Evolutionary conservation across 2,888 invertebrate genomes (phyloP), one percentile per base, ranked within the genome.

Genomic region (Ptychoptera contaminata): DNA sequence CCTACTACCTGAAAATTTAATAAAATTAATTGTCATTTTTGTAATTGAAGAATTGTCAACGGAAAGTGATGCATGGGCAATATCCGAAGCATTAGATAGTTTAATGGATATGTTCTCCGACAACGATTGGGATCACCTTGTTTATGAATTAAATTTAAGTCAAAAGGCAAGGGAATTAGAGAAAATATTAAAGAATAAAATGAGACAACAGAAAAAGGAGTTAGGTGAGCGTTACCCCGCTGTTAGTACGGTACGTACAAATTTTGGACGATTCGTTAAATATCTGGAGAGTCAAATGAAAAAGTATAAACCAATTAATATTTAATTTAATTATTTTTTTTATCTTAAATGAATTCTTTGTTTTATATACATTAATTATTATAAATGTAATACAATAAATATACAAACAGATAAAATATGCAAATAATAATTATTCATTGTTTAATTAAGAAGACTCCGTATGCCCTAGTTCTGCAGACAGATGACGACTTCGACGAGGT

Each of bases 31-130:
- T 40, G 69, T 74, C 1, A 66, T 70, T 34, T 79, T 79, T 56
- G 69, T 83, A 51, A 53, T 82, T 36, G 75, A 77, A 31, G 70
- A 74, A 52, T 56, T 62, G 54, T 51, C 47, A 36, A 71, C 71
- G 53, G 80, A 82, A 55, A 62, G 67, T 15, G 76, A 79, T 49
- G 72, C 79, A 8, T 81, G 81, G 78, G 74, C 82, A 6, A 65
- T 78, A 32, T 81, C 83, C 0, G 85, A 85, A 65, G 74, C 79
- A 4, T 58, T 84, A 35, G 85, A 85, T 56, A 75, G 79, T 1
- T 56, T 84, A 23, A 79, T 84, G 62, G 85, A 85, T 57, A 71
- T 85, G 51, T 85, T 80, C 61, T 73, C 79, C 0, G 82, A 83
- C 56, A 84, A 85, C 56, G 78, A 81, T 55, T 76, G 79, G 45